phyloP scores from a whole-genome alignment of 2,888 invertebrate genomes.

The Nesidiocoris tenuis region DNA sequence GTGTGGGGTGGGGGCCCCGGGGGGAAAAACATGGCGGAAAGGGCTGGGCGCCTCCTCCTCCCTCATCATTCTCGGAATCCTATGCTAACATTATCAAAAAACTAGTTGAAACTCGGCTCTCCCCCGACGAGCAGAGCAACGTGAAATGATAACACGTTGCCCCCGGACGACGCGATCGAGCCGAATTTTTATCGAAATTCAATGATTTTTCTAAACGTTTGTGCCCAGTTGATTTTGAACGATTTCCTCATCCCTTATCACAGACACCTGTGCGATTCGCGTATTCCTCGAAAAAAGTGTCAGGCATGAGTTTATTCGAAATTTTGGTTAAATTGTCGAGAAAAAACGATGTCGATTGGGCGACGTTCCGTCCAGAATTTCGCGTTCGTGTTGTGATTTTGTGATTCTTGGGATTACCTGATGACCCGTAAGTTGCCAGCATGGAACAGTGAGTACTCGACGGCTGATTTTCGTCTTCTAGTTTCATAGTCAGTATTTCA shows the following conservation, averaged over 20 bases:
- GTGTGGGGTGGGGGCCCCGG: slow-evolving; percentile 45
- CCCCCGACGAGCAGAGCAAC: background rate
- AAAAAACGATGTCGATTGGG: too few relatives aligned
- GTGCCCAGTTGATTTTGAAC: background rate
- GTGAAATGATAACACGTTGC: background rate
- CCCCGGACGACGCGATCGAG: too few relatives aligned
- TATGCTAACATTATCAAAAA: slow-evolving; percentile 7
- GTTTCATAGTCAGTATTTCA: too few relatives aligned
- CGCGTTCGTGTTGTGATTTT: slow-evolving; percentile 8
- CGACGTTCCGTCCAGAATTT: background rate
- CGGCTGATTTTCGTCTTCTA: too few relatives aligned
- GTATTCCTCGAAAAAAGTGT: background rate
- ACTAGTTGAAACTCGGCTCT: slow-evolving; percentile 16
- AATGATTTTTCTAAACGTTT: too few relatives aligned
- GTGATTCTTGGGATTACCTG: background rate
- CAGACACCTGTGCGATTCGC: slow-evolving; percentile 8
- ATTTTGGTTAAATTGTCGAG: too few relatives aligned
- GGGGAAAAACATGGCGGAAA: slow-evolving; percentile 64
- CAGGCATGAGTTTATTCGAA: background rate
- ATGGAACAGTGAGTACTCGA: slow-evolving; percentile 4
- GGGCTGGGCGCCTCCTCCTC: slow-evolving; percentile 51
- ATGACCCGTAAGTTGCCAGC: background rate
- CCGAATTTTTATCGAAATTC: background rate
- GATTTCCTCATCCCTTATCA: background rate
- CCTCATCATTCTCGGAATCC: slow-evolving; percentile 18